Percentiles rank a stretch among this genome's conserved stretches.
Conservation (phyloP, 2,888 invertebrate genomes). For the Pseudococcus viburni region DNA sequence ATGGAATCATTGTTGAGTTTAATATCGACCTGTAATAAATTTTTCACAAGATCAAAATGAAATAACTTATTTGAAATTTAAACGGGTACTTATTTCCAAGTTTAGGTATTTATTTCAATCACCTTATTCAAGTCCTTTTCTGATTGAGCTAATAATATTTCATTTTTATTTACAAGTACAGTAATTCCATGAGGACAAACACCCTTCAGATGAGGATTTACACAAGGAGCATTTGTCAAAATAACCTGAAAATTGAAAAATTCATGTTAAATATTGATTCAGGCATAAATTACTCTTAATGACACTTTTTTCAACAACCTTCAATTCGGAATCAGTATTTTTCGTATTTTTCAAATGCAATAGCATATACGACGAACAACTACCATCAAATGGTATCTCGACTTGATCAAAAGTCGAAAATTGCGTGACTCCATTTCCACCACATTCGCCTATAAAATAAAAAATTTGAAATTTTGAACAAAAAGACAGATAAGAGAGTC, state of each 20-base stretch:
- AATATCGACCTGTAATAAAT: constrained; percentile 44
- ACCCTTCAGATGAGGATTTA: constrained; percentile 8
- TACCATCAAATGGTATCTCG: constrained; percentile 85
- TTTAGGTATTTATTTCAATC: not conserved
- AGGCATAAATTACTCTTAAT: not conserved
- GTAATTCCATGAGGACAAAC: constrained; percentile 60
- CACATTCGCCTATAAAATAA: constrained; percentile 75
- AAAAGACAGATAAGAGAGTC: not conserved
- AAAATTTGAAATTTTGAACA: not conserved
- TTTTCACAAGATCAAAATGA: too few relatives aligned
- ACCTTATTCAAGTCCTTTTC: constrained; percentile 45
- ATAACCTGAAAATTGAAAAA: not conserved
- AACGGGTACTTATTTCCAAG: not conserved
- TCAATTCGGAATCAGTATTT: constrained; percentile 60
- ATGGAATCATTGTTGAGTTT: constrained; percentile 42
- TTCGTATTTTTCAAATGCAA: constrained; percentile 70
- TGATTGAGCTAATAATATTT: constrained; percentile 52
- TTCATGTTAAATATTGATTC: not conserved
- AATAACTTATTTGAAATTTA: not conserved
- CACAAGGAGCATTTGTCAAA: constrained; percentile 59
- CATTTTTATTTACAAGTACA: constrained; percentile 26
- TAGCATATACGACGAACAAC: constrained; percentile 87
- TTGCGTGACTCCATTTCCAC: constrained; percentile 84
- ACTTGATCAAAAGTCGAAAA: constrained; percentile 87
- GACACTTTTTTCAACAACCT: constrained; percentile 45